Base-by-base conservation (phyloP, 2,113 vertebrate genomes). In the Silurus meridionalis region DNA sequence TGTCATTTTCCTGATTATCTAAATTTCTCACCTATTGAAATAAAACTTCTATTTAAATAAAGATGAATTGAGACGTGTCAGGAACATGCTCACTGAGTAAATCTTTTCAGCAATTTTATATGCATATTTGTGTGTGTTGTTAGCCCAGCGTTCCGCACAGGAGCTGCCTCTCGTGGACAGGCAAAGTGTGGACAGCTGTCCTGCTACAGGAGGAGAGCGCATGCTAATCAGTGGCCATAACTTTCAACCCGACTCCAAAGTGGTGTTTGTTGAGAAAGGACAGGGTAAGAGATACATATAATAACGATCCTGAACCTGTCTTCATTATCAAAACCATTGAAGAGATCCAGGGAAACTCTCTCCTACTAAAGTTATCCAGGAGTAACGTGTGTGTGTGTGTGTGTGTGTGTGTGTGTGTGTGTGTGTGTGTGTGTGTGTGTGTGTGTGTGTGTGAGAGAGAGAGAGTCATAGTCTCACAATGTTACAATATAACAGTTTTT, bases 91-190 rank as follows among this genome's bases (percentile, higher is more conserved):
- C 50, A 53, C 10, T 14, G 71, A 21, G 13, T n/a, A 23, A n/a
- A 4, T 60, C 60, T 6, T 57, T 79, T 28, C 10, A 28, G 37
- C 37, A 46, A 37, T 5, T 9, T 23, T 67, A 53, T 21, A 25
- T 77, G 5, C 75, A 52, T 77, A 2, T 55, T 28, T 58, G 10
- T 83, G 0, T 87, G 69, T 83, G 61, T 53, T 64, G 46, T 87
- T 82, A 99, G 97, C 98, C 93, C 97, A 99, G 91, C 95, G 98
- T 89, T 99, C 98, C 7, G 98, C 98, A 83, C 98, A 99, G 94
- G 98, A 99, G 93, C 94, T 99, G 95, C 98, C 98, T 77, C 94
- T 99, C 69, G 98, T 99, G 94, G 98, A 99, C 90, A 97, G 97
- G 92, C 98, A 99, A 94, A 99, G 96, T 79, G 60, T 93, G 17